Conservation (phyloP, 2,113 vertebrate genomes). For the Istiophorus platypterus region DNA sequence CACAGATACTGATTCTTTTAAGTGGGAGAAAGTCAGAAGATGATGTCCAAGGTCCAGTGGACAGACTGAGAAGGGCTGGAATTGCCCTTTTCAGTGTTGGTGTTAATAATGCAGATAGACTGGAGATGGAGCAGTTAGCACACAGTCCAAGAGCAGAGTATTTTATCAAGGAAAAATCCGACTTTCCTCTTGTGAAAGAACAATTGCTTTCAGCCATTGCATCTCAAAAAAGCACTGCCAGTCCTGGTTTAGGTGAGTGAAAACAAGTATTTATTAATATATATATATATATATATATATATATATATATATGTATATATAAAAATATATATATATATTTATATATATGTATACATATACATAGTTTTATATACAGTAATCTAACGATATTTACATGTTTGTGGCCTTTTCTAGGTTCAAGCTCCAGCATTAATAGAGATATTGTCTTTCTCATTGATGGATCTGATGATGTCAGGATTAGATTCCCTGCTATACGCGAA, state of each 20-base stretch:
- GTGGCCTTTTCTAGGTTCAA: slow-evolving; percentile 67
- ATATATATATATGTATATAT: no score
- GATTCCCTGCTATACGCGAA: slow-evolving; percentile 74
- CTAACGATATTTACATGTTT: slow-evolving; percentile 8
- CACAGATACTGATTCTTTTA: slow-evolving; percentile 80
- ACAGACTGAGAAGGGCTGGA: slow-evolving; percentile 67
- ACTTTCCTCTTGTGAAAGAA: slow-evolving; percentile 67
- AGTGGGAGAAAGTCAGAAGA: slow-evolving; percentile 78
- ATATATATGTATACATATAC: background rate
- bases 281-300: background rate
- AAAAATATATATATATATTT: background rate
- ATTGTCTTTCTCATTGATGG: slow-evolving; percentile 86
- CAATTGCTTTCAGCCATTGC: slow-evolving; percentile 65
- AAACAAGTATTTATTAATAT: background rate
- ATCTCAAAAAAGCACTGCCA: slow-evolving; percentile 41
- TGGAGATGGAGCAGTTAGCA: slow-evolving; percentile 69
- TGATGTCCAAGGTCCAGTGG: slow-evolving; percentile 56
- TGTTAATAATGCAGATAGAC: slow-evolving; percentile 60
- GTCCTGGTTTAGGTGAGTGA: slow-evolving; percentile 69
- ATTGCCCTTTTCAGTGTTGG: slow-evolving; percentile 71
- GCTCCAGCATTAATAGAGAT: slow-evolving; percentile 69
- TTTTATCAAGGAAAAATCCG: slow-evolving; percentile 65
- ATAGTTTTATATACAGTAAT: background rate
- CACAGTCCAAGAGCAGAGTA: slow-evolving; percentile 52
- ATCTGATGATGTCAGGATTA: slow-evolving; percentile 80